phyloP scores from a whole-genome alignment of 2,888 invertebrate genomes.

The Tachina lurida region DNA sequence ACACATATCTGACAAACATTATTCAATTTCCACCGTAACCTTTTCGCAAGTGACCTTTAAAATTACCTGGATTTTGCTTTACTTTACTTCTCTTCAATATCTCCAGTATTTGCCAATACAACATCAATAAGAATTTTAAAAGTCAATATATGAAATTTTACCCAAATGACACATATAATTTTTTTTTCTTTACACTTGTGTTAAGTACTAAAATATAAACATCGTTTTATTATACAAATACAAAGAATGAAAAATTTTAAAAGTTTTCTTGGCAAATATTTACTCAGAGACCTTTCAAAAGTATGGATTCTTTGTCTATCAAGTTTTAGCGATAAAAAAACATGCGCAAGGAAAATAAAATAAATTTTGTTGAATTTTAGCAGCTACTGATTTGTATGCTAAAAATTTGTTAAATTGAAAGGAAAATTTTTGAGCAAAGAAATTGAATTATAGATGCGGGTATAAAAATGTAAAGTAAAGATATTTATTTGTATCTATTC shows the following conservation, averaged over 20 bases:
- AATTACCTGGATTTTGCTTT: background rate
- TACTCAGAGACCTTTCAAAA: background rate
- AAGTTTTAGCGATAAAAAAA: background rate
- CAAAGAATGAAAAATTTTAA: background rate
- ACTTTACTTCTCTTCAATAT: background rate
- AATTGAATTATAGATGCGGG: background rate
- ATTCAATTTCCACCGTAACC: background rate
- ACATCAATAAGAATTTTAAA: background rate
- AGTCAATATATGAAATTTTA: background rate
- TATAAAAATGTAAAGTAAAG: no score
- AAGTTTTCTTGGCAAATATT: background rate
- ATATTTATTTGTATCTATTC: no score
- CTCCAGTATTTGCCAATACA: background rate
- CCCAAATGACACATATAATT: slow-evolving; percentile 5
- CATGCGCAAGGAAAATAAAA: background rate
- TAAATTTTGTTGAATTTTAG: slow-evolving; percentile 16
- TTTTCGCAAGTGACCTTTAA: background rate
- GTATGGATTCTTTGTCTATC: background rate
- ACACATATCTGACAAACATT: background rate
- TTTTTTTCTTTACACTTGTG: background rate
- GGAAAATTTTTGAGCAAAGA: background rate
- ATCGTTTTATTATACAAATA: background rate
- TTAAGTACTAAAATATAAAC: background rate
- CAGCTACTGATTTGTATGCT: background rate
- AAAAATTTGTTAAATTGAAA: background rate